Base-by-base conservation (phyloP, 2,797 vertebrate species). In the Diglossa cyanea region DNA sequence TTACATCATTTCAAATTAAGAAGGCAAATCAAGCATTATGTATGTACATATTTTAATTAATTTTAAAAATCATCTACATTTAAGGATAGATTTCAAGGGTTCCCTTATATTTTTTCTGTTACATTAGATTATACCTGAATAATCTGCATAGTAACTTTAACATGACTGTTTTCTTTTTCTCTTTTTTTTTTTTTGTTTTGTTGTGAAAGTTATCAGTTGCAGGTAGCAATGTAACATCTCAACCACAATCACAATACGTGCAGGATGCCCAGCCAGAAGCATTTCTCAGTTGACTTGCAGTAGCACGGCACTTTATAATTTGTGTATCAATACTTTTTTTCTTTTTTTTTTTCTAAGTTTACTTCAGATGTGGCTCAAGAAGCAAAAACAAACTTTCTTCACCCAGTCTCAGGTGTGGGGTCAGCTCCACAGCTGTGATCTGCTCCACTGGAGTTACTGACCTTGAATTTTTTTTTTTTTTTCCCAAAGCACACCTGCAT, bases 211-310 rank as follows among this genome's bases (percentile, higher is more conserved):
- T 95, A 95, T 72, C 91, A 45, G 95, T 95, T 84, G 94, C 90
- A 93, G 79, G 83, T 57, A 98, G 97, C 97, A 97, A 93, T 95
- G 96, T 95, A 94, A 98, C 97, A 96, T 96, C 97, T 97, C 97
- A 95, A 95, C 77, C 19, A 97, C 98, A 97, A 97, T 97, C 97
- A 97, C 97, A 83, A 97, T 60, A 97, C 97, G 98, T 98, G 98
- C 98, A 98, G 93, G 97, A 97, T 92, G 97, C 93, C 95, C 97
- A 96, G 97, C 97, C 96, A 96, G 95, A 98, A 98, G 98, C 98
- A 90, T 96, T 97, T 96, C 87, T 97, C 96, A 86, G 90, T 94
- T 97, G 79, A 97, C 97, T 98, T 97, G 97, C 97, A 83, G 80
- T 91, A 97, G 97, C 94, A 85, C 74, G 73, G 96, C 94, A 90